Evolutionary conservation across 2,888 invertebrate genomes (phyloP), one percentile per base, ranked within the genome.

Genomic region (Beris morrisii): DNA sequence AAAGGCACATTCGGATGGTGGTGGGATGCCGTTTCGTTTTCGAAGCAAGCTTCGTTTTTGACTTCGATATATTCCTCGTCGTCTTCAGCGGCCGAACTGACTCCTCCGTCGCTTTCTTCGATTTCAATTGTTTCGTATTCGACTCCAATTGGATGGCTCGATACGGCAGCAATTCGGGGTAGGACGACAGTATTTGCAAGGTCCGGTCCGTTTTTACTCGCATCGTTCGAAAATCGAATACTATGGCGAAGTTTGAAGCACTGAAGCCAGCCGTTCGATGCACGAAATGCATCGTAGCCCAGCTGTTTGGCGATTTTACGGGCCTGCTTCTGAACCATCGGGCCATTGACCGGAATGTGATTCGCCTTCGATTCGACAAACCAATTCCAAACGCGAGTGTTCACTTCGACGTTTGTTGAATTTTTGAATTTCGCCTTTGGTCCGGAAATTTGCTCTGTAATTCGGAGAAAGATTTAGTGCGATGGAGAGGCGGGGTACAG

Each of bases 331-430:
- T 61, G 61, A 15, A 61, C 50, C 52, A 61, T 50, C 15, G 61
- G 61, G 6, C 61, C 61, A 38, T 61, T 61, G 9, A 61, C 31
- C 28, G 61, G 50, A 43, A 61, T 61, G 50, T 61, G 50, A 61
- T 61, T 61, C 50, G 61, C 61, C 50, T 61, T 61, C 38, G 52
- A 61, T 52, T 61, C 61, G 7, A 38, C 50, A 38, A 50, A 61
- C 61, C 61, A 61, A 43, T 61, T 52, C 61, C 61, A 61, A 28
- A 61, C 61, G 52, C 61, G 61, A 22, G 50, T 61, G 61, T 61
- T 61, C 43, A 61, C 50, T 52, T 61, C 61, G 50, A 52, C 38
- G 50, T 61, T 61, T 38, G 50, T 43, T 22, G 61, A 61, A 50
- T 61, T 61, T 61, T 61, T 61, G 12, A 61, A 38, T 38, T 38